Evolutionary conservation across 2,888 invertebrate species (phyloP).

Genomic region (Spisula solida): DNA sequence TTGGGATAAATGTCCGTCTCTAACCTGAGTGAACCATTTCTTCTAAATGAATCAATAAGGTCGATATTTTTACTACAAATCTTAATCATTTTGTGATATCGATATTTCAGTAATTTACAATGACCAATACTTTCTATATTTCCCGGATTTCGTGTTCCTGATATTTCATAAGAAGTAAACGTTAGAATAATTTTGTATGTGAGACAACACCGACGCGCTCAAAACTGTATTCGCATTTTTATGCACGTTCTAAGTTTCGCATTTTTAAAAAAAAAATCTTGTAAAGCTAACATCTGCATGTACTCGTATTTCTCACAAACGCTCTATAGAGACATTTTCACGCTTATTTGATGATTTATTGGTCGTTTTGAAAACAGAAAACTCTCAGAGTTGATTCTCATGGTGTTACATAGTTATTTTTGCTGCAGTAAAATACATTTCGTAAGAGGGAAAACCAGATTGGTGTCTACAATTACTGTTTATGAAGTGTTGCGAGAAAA

Average conservation of each 20-base stretch:
- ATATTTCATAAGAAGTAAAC: no score
- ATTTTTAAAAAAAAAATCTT: not conserved
- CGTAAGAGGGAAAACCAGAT: not conserved
- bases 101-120: no score
- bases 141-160: no score
- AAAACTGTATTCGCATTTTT: not conserved
- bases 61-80: no score
- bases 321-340: conserved; percentile 32
- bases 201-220: not conserved
- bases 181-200: no score
- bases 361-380: conserved; percentile 33
- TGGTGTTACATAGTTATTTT: not conserved
- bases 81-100: no score
- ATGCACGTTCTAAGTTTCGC: not conserved
- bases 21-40: no score
- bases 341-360: conserved; percentile 44
- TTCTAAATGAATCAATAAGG: no score
- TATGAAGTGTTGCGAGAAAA: conserved; percentile 9
- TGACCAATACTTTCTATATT: no score
- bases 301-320: conserved; percentile 35
- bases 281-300: conserved; percentile 41
- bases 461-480: conserved; percentile 13
- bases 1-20: no score
- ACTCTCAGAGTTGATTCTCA: not conserved
- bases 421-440: conserved; percentile 22